Evolutionary conservation across 2,113 vertebrate species (phyloP).

Genomic region (Nothoprocta perdicaria): DNA sequence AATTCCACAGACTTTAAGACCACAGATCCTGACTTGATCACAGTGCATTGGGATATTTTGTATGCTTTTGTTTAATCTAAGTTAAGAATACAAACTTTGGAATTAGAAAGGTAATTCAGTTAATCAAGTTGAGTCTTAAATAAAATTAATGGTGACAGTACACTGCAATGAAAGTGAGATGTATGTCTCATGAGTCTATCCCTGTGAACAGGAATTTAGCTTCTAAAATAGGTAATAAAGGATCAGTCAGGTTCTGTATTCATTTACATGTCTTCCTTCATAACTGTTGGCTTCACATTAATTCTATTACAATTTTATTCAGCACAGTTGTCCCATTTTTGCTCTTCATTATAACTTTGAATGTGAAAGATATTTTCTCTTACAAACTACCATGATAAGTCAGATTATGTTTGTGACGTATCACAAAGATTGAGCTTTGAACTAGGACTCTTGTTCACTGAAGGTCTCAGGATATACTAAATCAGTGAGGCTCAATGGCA

Average conservation of each 20-base stretch:
- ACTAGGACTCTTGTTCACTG: background rate
- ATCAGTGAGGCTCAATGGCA: background rate
- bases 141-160: slow-evolving; percentile 25
- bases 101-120: slow-evolving; percentile 5
- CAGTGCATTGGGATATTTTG: background rate
- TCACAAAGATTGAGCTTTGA: background rate
- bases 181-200: background rate
- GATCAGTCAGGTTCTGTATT: background rate
- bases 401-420: background rate
- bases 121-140: slow-evolving; percentile 31
- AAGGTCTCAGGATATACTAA: background rate
- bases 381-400: background rate
- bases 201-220: background rate
- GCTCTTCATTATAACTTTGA: background rate
- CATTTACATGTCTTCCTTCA: background rate
- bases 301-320: background rate
- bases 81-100: background rate
- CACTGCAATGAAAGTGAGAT: background rate
- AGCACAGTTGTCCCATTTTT: background rate
- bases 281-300: background rate
- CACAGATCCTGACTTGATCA: background rate
- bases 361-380: background rate
- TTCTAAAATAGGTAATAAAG: background rate
- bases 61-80: background rate
- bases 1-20: background rate